Evolutionary conservation across 92 coral and sea anemone genomes (phyloP).

Genomic region (Epizoanthus illoricatus): DNA sequence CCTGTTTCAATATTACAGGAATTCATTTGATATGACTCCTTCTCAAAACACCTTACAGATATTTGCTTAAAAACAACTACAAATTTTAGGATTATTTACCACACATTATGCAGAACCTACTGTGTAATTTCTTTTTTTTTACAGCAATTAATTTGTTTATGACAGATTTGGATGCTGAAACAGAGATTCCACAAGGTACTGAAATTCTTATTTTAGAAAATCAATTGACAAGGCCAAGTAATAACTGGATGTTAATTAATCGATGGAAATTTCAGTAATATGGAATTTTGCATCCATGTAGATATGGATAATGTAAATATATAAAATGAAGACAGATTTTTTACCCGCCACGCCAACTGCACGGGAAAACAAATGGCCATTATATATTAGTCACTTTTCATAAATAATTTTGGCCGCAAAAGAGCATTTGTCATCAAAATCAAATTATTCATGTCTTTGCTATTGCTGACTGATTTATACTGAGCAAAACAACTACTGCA

Average conservation of each 20-base stretch:
- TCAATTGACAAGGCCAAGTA: slow-evolving; percentile 6
- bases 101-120: not conserved
- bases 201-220: slow-evolving; percentile 13
- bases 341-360: not conserved
- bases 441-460: not conserved
- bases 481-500: not conserved
- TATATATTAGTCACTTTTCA: slow-evolving; percentile 12
- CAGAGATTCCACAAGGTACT: slow-evolving; percentile 25
- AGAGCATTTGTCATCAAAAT: slow-evolving; percentile 28
- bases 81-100: not conserved
- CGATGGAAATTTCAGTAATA: not conserved
- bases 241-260: slow-evolving; percentile 1
- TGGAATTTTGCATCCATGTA: not conserved
- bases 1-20: slow-evolving; percentile 25
- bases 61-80: not conserved
- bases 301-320: not conserved
- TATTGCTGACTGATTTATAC: slow-evolving; percentile 20
- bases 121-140: not conserved
- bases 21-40: slow-evolving; percentile 10
- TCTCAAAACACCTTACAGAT: not conserved
- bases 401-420: slow-evolving; percentile 30
- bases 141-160: not conserved
- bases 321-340: slow-evolving; percentile 13
- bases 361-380: slow-evolving; percentile 3
- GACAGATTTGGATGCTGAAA: not conserved